phyloP scores from a whole-genome alignment of 1,140 invertebrate species.

The Drosophila nebulosa region DNA sequence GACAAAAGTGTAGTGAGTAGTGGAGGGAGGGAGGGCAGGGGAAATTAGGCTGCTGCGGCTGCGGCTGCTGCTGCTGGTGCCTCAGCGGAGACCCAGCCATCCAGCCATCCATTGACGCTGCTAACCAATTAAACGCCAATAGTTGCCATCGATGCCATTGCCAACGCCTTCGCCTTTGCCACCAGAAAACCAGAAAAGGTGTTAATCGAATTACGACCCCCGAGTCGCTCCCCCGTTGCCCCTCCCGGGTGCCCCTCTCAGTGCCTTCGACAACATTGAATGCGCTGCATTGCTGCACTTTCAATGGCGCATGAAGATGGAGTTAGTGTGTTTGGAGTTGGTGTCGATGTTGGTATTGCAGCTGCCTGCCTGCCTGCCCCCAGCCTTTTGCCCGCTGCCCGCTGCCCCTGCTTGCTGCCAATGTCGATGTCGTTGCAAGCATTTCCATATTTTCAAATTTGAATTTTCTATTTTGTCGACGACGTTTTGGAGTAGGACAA shows the following conservation, averaged over 20 bases:
- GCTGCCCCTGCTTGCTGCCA: constrained; percentile 5
- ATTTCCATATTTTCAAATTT: constrained; percentile 79
- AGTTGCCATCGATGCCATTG: constrained; percentile 32
- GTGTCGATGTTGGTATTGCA: constrained; percentile 14
- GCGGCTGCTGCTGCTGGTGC: not conserved
- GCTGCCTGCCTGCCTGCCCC: constrained; percentile 15
- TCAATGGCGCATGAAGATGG: constrained; percentile 22
- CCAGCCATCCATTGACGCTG: constrained; percentile 59
- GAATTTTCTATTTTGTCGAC: constrained; percentile 64
- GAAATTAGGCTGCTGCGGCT: not conserved
- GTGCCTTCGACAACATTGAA: not conserved
- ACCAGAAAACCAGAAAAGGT: constrained; percentile 43
- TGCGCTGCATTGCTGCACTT: constrained; percentile 26
- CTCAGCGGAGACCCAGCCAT: no score
- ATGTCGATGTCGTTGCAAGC: constrained; percentile 33
- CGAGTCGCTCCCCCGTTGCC: not conserved
- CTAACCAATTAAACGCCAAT: constrained; percentile 70
- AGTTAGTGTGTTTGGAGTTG: not conserved
- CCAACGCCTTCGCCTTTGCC: constrained; percentile 15
- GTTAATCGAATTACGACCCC: constrained; percentile 73
- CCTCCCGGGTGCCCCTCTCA: constrained; percentile 17
- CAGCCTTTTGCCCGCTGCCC: no score
- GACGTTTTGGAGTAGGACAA: constrained; percentile 11
- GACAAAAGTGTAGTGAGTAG: constrained; percentile 22
- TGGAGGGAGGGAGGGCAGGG: not conserved